Conservation (phyloP, 2,797 vertebrate genomes). For the Diplodus puntazzo region DNA sequence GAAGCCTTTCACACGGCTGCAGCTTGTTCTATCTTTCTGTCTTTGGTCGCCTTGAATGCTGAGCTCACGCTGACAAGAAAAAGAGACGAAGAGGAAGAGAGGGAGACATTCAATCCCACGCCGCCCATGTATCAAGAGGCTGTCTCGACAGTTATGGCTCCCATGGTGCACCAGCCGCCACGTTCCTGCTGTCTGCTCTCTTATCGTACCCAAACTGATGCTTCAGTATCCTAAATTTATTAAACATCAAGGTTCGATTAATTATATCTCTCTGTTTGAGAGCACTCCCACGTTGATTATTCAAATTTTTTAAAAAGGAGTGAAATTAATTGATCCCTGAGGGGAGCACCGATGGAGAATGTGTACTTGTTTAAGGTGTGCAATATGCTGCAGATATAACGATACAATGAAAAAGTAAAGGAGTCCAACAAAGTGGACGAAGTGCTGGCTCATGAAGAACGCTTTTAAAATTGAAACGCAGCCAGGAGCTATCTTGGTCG, state of each 20-base stretch:
- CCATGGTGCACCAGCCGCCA: conserved; percentile 31
- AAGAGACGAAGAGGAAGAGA: neutral
- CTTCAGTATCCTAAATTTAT: neutral
- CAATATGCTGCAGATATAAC: neutral
- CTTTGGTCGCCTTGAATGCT: neutral
- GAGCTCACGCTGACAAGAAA: neutral
- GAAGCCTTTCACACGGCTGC: neutral
- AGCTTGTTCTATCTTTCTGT: neutral
- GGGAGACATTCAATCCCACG: conserved; percentile 6
- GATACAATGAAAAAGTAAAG: no score
- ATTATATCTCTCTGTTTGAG: neutral
- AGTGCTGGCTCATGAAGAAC: no score
- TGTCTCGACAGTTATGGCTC: neutral
- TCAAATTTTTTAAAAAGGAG: neutral
- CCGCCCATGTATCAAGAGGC: conserved; percentile 5
- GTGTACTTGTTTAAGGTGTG: neutral
- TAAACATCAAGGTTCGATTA: neutral
- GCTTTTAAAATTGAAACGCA: neutral
- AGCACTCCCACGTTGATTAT: neutral
- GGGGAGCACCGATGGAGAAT: neutral
- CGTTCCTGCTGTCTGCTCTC: conserved; percentile 32
- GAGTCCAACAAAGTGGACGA: neutral
- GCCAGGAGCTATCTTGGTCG: neutral
- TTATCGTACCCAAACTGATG: neutral
- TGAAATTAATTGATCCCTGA: conserved; percentile 17